Evolutionary conservation across 2,797 vertebrate species (phyloP).

Genomic region (Gallinago nigripennis): DNA sequence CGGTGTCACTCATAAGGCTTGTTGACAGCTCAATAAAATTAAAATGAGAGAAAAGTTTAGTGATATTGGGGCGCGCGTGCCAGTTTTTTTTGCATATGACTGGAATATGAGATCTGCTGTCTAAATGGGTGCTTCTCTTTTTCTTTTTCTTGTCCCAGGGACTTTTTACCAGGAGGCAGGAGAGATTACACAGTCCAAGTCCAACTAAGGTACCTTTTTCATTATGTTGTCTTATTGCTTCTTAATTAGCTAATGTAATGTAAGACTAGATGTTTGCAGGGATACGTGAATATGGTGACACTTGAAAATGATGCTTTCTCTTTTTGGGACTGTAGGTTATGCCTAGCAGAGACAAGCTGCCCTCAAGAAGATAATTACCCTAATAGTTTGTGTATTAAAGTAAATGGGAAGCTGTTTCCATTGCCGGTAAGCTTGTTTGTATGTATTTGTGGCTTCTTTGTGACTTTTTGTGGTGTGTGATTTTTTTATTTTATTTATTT

Average conservation of each 20-base stretch:
- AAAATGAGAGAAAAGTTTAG: not conserved
- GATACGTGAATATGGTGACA: not conserved
- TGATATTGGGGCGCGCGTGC: not conserved
- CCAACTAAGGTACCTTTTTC: slow-evolving; percentile 85
- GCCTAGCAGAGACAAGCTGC: slow-evolving; percentile 96
- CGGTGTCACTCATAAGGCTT: fast-evolving
- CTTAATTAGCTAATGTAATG: not conserved
- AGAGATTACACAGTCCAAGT: slow-evolving; percentile 98
- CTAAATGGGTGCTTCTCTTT: not conserved
- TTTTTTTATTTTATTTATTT: no score
- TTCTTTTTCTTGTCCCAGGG: slow-evolving; percentile 75
- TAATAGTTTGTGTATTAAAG: slow-evolving; percentile 95
- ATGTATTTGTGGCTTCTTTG: not conserved
- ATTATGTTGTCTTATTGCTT: not conserved
- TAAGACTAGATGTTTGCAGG: not conserved
- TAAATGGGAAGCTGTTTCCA: slow-evolving; percentile 96
- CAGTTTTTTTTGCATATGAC: not conserved
- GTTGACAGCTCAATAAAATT: not conserved
- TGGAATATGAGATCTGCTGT: not conserved
- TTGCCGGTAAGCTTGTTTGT: slow-evolving; percentile 87
- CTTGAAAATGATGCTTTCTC: not conserved
- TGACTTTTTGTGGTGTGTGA: not conserved
- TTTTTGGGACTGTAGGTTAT: slow-evolving; percentile 83
- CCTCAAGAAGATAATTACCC: slow-evolving; percentile 98
- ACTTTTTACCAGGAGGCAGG: slow-evolving; percentile 94